Conservation (phyloP, 2,113 vertebrate genomes). For the Pomatorhinus ruficollis region DNA sequence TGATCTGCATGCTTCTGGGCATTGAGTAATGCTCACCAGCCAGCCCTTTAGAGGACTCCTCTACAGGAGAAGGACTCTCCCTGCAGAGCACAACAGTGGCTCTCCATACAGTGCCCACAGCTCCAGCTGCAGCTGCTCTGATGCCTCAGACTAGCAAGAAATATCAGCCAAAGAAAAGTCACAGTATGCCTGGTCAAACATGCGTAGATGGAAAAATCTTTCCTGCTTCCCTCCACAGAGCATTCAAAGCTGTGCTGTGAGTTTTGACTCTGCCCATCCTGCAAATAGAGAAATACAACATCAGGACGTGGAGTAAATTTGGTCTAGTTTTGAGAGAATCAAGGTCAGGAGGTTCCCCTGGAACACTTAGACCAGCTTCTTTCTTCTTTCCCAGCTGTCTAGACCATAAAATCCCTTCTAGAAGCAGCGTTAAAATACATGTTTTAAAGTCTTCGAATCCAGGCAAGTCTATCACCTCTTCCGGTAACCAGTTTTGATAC, state of each 20-base stretch:
- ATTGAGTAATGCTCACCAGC: background rate
- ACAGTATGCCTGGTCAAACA: background rate
- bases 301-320: background rate
- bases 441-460: background rate
- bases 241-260: background rate
- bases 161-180: background rate
- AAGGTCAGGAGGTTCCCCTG: background rate
- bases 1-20: background rate
- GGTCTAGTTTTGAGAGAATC: background rate
- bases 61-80: background rate
- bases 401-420: background rate
- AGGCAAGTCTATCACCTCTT: background rate
- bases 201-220: background rate
- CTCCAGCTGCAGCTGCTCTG: background rate
- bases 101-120: background rate
- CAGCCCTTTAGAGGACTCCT: background rate
- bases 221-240: background rate
- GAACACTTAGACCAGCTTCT: background rate
- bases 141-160: background rate
- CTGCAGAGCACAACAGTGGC: background rate
- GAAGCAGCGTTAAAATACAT: background rate
- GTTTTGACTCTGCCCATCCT: background rate
- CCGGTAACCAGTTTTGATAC: background rate
- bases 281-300: background rate
- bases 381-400: background rate